Evolutionary conservation across 2,888 invertebrate genomes (phyloP).

Genomic region (Lasioglossum marginatum): DNA sequence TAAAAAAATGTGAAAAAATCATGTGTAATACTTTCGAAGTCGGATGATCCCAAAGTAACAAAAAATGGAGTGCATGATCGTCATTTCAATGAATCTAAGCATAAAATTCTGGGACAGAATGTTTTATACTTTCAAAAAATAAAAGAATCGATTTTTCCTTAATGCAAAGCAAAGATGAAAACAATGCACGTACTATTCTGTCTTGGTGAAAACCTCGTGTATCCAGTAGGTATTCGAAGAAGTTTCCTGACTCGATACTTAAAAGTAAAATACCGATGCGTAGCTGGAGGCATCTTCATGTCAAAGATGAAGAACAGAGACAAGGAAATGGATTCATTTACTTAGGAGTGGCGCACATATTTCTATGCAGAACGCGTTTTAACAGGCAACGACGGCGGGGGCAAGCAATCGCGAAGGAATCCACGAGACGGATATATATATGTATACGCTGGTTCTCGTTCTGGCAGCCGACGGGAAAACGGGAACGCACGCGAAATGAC

Average conservation of each 20-base stretch:
- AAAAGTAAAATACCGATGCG: not conserved
- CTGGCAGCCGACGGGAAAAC: not conserved
- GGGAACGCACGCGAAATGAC: conserved; percentile 33
- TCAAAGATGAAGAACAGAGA: not conserved
- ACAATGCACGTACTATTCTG: not conserved
- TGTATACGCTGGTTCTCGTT: not conserved
- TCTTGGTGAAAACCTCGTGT: not conserved
- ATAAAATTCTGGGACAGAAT: not conserved
- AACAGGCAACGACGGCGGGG: not conserved
- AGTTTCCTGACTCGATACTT: not conserved
- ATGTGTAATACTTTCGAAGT: no score
- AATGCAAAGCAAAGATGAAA: no score
- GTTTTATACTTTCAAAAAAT: no score
- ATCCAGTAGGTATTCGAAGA: not conserved
- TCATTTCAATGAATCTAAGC: no score
- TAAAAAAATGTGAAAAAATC: no score
- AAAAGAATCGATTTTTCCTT: no score
- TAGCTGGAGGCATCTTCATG: not conserved
- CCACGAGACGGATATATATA: not conserved
- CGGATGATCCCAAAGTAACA: no score
- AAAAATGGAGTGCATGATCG: no score
- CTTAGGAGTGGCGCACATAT: not conserved
- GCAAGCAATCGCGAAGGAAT: not conserved
- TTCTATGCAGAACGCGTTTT: not conserved
- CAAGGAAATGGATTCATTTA: not conserved